phyloP scores from a whole-genome alignment of 2,113 vertebrate species.

The Tachuris rubrigastra region DNA sequence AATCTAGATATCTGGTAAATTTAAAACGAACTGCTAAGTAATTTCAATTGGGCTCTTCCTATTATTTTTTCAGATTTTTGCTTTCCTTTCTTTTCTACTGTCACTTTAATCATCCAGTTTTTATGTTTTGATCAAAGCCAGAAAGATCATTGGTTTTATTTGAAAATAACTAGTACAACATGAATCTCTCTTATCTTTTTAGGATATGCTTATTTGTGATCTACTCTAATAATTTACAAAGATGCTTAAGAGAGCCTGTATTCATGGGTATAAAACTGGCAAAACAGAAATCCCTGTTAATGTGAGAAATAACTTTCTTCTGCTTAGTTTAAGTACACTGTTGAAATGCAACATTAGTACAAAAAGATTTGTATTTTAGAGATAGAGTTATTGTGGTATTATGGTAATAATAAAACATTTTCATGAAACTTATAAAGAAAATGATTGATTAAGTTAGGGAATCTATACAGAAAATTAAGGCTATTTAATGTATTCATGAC shows the following conservation, averaged over 20 bases:
- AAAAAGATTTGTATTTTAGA: not conserved
- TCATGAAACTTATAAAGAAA: not conserved
- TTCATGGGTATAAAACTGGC: not conserved
- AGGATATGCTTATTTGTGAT: not conserved
- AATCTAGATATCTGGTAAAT: not conserved
- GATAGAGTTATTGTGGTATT: not conserved
- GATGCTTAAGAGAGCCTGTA: not conserved
- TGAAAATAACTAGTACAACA: not conserved
- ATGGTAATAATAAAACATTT: not conserved
- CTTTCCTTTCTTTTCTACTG: not conserved
- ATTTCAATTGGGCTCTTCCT: not conserved
- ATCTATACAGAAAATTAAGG: not conserved
- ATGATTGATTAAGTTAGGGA: not conserved
- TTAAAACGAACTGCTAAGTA: not conserved
- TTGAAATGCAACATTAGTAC: not conserved
- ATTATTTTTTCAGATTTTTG: not conserved
- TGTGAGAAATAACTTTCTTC: not conserved
- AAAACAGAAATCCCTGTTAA: not conserved
- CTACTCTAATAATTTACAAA: not conserved
- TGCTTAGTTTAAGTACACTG: not conserved
- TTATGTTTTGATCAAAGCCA: not conserved
- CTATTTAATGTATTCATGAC: slow-evolving; percentile 34
- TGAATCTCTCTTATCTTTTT: not conserved
- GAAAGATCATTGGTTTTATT: not conserved
- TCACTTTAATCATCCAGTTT: not conserved